Evolutionary conservation across 2,113 vertebrate species (phyloP).

Genomic region (Cyanistes caeruleus): DNA sequence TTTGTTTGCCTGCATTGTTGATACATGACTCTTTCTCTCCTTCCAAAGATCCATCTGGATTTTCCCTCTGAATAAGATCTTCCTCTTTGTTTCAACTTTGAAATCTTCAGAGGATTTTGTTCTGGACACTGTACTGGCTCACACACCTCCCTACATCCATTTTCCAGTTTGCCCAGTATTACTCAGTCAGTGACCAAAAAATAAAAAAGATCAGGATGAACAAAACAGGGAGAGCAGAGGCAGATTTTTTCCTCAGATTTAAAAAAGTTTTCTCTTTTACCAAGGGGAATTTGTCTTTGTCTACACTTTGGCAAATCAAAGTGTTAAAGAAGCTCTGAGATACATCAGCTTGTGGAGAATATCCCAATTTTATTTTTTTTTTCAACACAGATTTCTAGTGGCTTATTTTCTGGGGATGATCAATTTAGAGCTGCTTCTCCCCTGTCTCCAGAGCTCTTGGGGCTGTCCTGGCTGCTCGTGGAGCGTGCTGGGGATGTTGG

Average conservation of each 20-base stretch:
- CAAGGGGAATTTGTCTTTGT: background rate
- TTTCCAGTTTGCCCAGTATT: background rate
- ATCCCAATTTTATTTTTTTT: background rate
- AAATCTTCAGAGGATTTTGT: background rate
- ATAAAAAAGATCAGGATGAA: background rate
- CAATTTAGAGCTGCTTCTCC: background rate
- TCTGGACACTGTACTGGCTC: background rate
- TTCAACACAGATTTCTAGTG: background rate
- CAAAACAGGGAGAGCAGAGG: background rate
- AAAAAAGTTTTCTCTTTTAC: background rate
- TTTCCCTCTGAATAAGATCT: background rate
- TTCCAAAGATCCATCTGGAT: background rate
- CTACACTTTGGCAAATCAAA: background rate
- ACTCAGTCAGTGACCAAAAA: background rate
- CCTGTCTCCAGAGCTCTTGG: background rate
- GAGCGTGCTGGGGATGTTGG: background rate
- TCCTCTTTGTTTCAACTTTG: background rate
- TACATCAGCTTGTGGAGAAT: background rate
- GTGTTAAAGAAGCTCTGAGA: background rate
- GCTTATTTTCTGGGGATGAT: background rate
- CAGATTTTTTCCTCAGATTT: background rate
- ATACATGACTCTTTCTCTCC: background rate
- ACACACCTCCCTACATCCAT: background rate
- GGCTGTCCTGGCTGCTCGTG: background rate
- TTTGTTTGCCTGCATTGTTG: background rate